Evolutionary conservation across 2,113 vertebrate species (phyloP).

Genomic region (Chionomys nivalis): DNA sequence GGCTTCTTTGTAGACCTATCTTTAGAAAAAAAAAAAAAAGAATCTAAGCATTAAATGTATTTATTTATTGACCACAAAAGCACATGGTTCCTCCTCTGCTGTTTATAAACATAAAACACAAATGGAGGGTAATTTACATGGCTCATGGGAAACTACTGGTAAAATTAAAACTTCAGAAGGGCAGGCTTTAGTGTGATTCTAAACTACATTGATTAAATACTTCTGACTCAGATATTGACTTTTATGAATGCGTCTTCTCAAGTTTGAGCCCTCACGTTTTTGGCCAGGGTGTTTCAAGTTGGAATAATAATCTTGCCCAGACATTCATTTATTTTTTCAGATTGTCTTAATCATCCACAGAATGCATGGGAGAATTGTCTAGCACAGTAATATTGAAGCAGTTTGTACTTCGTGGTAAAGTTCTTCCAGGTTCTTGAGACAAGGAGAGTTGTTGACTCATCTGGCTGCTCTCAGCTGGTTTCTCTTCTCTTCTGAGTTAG

Average conservation of each 20-base stretch:
- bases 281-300: neutral
- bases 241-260: slow-evolving; percentile 32
- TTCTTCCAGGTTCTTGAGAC: neutral
- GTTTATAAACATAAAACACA: slow-evolving; percentile 13
- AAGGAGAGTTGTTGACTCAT: neutral
- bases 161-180: slow-evolving; percentile 25
- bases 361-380: neutral
- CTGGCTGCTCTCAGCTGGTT: neutral
- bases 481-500: slow-evolving; percentile 5
- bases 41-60: slow-evolving; percentile 33
- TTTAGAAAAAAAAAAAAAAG: neutral
- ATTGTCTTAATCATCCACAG: slow-evolving; percentile 17
- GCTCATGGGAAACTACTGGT: slow-evolving; percentile 51
- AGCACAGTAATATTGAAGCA: slow-evolving; percentile 13
- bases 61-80: slow-evolving; percentile 26
- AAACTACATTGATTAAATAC: slow-evolving; percentile 31
- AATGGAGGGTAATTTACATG: slow-evolving; percentile 32
- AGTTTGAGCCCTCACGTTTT: slow-evolving; percentile 51
- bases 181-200: neutral
- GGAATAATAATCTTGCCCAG: neutral
- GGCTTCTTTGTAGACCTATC: neutral
- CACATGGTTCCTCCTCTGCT: neutral
- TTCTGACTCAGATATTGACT: slow-evolving; percentile 13
- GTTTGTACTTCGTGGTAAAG: slow-evolving; percentile 17
- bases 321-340: neutral